phyloP scores from a whole-genome alignment of 2,113 vertebrate species.

The Eretmochelys imbricata region DNA sequence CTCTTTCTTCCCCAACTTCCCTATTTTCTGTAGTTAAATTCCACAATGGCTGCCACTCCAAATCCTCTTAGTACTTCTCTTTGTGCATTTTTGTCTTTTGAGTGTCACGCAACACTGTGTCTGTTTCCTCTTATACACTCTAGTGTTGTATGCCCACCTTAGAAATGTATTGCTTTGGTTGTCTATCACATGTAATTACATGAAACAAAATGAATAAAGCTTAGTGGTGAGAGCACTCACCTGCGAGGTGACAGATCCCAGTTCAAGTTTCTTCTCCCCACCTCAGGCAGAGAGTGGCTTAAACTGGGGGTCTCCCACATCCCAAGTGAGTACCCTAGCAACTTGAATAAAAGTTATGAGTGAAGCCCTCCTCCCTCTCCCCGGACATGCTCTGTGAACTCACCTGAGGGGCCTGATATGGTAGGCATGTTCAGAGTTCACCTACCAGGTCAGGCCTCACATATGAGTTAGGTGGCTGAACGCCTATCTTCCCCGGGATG shows the following conservation, averaged over 20 bases:
- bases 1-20: neutral
- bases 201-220: neutral
- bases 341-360: too few species aligned
- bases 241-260: neutral
- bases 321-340: too few species aligned
- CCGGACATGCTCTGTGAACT: too few species aligned
- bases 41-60: neutral
- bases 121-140: neutral
- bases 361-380: too few species aligned
- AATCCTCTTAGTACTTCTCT: neutral
- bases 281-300: neutral
- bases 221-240: neutral
- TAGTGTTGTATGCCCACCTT: neutral
- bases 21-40: neutral
- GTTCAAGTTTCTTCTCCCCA: neutral
- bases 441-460: too few species aligned
- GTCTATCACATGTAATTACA: neutral
- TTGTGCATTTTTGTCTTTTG: neutral
- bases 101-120: neutral
- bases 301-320: too few species aligned
- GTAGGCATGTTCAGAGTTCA: too few species aligned
- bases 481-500: too few species aligned
- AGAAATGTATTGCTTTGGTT: neutral
- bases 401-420: too few species aligned
- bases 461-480: too few species aligned